Conservation (phyloP, 2,888 invertebrate genomes). For the Rosalia funebris region DNA sequence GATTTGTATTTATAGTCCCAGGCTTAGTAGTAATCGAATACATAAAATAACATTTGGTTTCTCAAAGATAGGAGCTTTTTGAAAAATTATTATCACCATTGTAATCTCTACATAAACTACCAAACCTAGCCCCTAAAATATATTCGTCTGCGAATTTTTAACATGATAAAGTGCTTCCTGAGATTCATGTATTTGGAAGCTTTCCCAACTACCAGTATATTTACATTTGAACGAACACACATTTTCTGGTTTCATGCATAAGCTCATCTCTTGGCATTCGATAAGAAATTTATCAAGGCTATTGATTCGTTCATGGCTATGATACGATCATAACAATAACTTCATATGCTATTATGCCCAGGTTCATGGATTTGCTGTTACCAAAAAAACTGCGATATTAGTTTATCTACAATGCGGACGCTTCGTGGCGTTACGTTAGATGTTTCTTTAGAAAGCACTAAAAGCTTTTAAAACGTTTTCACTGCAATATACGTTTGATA, state of each 20-base stretch:
- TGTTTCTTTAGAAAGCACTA: no score
- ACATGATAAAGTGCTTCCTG: background rate
- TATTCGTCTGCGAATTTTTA: constrained; percentile 3
- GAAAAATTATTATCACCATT: no score
- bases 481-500: no score
- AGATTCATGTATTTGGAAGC: background rate
- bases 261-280: constrained; percentile 2
- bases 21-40: no score
- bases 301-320: background rate
- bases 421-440: no score
- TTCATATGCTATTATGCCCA: background rate
- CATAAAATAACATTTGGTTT: no score
- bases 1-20: no score
- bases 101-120: background rate
- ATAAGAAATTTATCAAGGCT: constrained; percentile 18
- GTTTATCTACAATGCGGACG: constrained; percentile 8
- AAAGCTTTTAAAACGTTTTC: no score
- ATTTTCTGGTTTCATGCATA: constrained; percentile 9
- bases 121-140: constrained; percentile 1
- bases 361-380: background rate
- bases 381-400: constrained; percentile 8
- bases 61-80: no score
- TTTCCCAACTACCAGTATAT: background rate
- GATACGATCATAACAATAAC: constrained; percentile 13
- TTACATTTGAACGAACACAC: constrained; percentile 18